A percentile compares a stretch with the other conserved stretches of the same genome.
These are phyloP conservation scores for Micrastur ruficollis DNA, from an alignment of 2,797 vertebrate genomes.

Conservation along the genomic window DNA sequence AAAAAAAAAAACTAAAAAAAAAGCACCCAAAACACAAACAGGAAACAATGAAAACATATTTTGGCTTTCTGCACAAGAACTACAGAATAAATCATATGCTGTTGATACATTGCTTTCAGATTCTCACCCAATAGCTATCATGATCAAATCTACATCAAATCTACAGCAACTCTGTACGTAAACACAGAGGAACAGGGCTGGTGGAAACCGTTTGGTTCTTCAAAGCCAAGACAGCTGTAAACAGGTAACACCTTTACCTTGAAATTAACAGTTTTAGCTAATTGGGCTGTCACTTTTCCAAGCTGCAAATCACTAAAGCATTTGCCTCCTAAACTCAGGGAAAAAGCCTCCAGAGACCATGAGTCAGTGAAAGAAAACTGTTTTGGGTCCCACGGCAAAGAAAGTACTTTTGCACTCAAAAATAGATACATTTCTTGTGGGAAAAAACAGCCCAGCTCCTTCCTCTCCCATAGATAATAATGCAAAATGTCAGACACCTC, in stretches of 20 bases:
- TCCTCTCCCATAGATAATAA: constrained; percentile 51
- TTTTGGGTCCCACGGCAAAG: constrained; percentile 54
- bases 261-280: neutral
- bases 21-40: neutral
- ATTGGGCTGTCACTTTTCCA: neutral
- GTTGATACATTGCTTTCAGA: neutral
- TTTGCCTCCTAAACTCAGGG: constrained; percentile 13
- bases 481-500: constrained; percentile 54
- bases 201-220: neutral
- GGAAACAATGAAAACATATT: constrained; percentile 18
- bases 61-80: constrained; percentile 21
- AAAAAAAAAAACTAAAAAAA: neutral
- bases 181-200: neutral
- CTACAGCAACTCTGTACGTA: neutral
- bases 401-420: constrained; percentile 54
- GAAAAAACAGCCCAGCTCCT: constrained; percentile 44
- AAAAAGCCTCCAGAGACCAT: constrained; percentile 30
- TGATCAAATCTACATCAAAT: neutral
- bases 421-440: constrained; percentile 61
- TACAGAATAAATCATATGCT: constrained; percentile 18
- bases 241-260: constrained; percentile 31
- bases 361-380: constrained; percentile 55
- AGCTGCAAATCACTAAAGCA: neutral
- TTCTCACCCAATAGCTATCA: neutral
- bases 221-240: constrained; percentile 18